Percentiles rank a stretch among this genome's conserved stretches.
These are phyloP conservation scores for Pseudochaenichthys georgianus DNA, from an alignment of 2,797 vertebrate genomes.

Conservation along the genomic window DNA sequence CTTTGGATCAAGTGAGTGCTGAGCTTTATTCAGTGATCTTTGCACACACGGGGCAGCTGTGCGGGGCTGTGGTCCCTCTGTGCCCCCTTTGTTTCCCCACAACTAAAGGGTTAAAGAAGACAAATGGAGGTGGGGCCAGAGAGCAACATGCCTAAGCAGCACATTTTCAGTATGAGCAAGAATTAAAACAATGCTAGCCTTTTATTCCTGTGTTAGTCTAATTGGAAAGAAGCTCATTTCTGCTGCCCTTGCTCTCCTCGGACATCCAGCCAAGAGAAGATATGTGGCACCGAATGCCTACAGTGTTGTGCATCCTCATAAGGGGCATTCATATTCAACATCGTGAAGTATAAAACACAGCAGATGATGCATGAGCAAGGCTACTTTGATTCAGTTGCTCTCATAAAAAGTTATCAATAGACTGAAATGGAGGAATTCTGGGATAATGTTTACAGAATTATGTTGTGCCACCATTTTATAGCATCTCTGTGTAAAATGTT, in stretches of 20 bases:
- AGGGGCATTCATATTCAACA: conserved; percentile 45
- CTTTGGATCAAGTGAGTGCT: conserved; percentile 40
- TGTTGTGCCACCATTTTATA: conserved; percentile 10
- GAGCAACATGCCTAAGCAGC: conserved; percentile 80
- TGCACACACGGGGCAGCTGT: conserved; percentile 65
- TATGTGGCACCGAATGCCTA: conserved; percentile 61
- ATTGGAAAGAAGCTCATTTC: conserved; percentile 81
- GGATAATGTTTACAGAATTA: conserved; percentile 13
- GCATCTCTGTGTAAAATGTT: conserved; percentile 19
- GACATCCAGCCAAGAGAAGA: conserved; percentile 65
- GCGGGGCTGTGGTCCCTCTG: conserved; percentile 57
- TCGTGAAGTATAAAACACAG: conserved; percentile 42
- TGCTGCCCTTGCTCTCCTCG: conserved; percentile 72
- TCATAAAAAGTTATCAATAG: conserved; percentile 19
- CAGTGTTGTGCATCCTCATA: conserved; percentile 50
- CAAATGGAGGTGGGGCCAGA: conserved; percentile 75
- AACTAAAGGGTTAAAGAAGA: conserved; percentile 84
- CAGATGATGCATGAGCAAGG: conserved; percentile 18
- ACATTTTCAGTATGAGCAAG: conserved; percentile 76
- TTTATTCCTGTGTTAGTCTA: conserved; percentile 79
- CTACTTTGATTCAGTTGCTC: conserved; percentile 22
- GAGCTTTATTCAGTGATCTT: conserved; percentile 50
- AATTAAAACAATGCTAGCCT: conserved; percentile 85
- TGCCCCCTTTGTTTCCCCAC: conserved; percentile 71
- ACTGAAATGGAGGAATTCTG: conserved; percentile 1